Percentiles rank a stretch among this genome's conserved stretches.
These are phyloP conservation scores for Plectropomus leopardus DNA, from an alignment of 2,113 vertebrate species.

Conservation along the genomic window DNA sequence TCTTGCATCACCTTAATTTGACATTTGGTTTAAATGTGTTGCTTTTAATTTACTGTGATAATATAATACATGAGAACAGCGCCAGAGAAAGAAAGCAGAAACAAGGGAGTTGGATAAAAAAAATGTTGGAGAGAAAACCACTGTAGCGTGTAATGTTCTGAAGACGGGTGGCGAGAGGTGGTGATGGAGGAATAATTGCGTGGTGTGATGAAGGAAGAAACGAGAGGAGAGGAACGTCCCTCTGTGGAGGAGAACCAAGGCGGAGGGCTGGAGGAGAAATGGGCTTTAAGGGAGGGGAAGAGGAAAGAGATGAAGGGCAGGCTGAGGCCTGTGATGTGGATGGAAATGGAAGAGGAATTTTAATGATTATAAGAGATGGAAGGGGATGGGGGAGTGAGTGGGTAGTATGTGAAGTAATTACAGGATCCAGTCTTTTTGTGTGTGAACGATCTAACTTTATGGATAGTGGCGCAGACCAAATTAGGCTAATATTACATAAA, in stretches of 20 bases:
- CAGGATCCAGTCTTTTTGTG: slow-evolving; percentile 16
- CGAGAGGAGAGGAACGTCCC: slow-evolving; percentile 6
- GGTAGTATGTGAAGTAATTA: background rate
- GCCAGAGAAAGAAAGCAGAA: background rate
- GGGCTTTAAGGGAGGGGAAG: slow-evolving; percentile 17
- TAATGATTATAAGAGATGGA: background rate
- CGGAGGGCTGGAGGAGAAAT: background rate
- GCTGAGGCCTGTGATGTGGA: slow-evolving; percentile 11
- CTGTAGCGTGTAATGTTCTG: slow-evolving; percentile 31
- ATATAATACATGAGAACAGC: slow-evolving; percentile 13
- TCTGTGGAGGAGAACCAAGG: slow-evolving; percentile 20
- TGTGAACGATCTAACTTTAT: background rate
- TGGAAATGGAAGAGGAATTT: slow-evolving; percentile 24
- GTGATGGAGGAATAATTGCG: slow-evolving; percentile 33
- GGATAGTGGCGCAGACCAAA: background rate
- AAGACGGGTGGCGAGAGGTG: background rate
- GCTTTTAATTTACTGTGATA: background rate
- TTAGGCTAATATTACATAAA: background rate
- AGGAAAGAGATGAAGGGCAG: slow-evolving; percentile 33
- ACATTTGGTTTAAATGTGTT: background rate
- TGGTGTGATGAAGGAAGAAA: slow-evolving; percentile 25
- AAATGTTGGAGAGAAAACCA: slow-evolving; percentile 3
- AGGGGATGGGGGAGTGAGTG: background rate
- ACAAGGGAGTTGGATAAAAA: background rate
- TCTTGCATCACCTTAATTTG: background rate